Evolutionary conservation across 2,888 invertebrate genomes (phyloP).

Genomic region (Thymelicus acteon): DNA sequence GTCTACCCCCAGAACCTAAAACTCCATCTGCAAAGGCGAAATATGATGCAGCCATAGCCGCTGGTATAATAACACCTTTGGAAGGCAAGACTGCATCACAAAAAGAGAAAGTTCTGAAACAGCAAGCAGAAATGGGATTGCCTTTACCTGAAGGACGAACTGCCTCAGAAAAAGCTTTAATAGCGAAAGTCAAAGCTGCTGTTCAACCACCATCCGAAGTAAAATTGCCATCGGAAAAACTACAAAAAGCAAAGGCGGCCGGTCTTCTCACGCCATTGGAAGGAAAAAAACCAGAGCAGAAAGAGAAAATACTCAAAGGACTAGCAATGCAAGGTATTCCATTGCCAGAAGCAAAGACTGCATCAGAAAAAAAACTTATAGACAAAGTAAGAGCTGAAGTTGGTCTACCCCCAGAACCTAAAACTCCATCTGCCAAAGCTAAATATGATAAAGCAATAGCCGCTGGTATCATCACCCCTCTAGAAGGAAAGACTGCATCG

Average conservation of each 20-base stretch:
- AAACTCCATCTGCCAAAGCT: constrained; percentile 52
- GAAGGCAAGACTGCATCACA: no score
- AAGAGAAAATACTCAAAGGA: constrained; percentile 40
- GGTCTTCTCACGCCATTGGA: constrained; percentile 46
- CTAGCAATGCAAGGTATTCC: constrained; percentile 40
- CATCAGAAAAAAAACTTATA: constrained; percentile 42
- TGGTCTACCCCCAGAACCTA: constrained; percentile 51
- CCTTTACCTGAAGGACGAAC: neutral
- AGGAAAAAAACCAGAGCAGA: constrained; percentile 41
- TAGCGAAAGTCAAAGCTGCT: constrained; percentile 44
- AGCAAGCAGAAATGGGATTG: neutral
- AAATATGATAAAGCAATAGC: constrained; percentile 53
- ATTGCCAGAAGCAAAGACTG: constrained; percentile 43
- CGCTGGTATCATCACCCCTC: constrained; percentile 55
- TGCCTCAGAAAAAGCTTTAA: constrained; percentile 43
- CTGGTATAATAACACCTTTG: no score
- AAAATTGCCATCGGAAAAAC: constrained; percentile 40
- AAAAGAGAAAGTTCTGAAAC: neutral
- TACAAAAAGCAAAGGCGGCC: constrained; percentile 43
- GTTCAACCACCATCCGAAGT: constrained; percentile 23
- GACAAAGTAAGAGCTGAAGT: constrained; percentile 46
- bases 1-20: no score
- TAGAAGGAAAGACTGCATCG: constrained; percentile 52
- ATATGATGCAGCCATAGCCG: constrained; percentile 44
- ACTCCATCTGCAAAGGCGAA: constrained; percentile 41